Evolutionary conservation across 2,797 vertebrate species (phyloP).

Genomic region (Gambusia yucatana): DNA sequence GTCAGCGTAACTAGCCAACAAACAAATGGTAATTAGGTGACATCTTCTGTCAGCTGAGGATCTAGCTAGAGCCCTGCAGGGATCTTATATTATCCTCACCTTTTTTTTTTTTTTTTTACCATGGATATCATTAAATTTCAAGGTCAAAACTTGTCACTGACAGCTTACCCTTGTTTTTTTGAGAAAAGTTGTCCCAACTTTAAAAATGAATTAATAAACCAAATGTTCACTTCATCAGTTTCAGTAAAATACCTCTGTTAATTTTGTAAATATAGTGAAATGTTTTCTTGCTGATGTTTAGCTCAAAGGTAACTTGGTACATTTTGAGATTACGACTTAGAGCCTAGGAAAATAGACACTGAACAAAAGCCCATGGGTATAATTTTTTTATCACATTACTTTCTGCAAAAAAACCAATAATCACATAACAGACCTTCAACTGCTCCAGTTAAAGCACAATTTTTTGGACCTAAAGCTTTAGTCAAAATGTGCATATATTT

Average conservation of each 20-base stretch:
- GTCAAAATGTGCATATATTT: slow-evolving; percentile 15
- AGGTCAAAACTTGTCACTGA: too few species aligned
- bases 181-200: background rate
- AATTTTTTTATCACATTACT: background rate
- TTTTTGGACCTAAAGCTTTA: slow-evolving; percentile 9
- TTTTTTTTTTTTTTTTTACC: background rate
- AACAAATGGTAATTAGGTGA: background rate
- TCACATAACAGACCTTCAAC: background rate
- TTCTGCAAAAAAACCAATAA: background rate
- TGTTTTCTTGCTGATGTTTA: background rate
- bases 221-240: background rate
- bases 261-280: background rate
- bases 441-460: background rate
- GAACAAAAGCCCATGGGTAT: background rate
- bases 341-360: background rate
- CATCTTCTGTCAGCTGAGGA: background rate
- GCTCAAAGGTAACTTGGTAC: background rate
- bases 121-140: background rate
- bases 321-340: background rate
- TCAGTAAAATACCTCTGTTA: background rate
- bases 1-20: background rate
- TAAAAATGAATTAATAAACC: background rate
- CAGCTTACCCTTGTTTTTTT: background rate
- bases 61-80: background rate
- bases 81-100: background rate